Percentiles rank a stretch among this genome's conserved stretches.
phyloP scores from a whole-genome alignment of 2,113 vertebrate genomes.

The Acinonyx jubatus region DNA sequence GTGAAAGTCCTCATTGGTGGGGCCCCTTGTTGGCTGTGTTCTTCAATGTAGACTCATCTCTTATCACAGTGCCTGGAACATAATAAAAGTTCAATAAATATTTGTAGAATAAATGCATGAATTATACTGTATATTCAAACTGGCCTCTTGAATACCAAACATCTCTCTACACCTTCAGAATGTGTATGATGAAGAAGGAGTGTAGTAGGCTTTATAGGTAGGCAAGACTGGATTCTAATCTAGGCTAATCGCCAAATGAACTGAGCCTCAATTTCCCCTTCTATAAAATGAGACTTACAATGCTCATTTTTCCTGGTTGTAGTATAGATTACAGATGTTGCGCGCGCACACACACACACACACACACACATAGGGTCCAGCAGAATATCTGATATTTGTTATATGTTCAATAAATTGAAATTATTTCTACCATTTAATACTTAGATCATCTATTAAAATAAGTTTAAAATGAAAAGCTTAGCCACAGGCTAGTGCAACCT shows the following conservation, averaged over 20 bases:
- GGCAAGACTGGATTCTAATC: not conserved
- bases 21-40: not conserved
- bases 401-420: not conserved
- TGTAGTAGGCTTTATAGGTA: not conserved
- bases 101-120: not conserved
- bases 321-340: not conserved
- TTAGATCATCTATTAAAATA: not conserved
- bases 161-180: not conserved
- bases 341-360: accelerated
- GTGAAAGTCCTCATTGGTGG: not conserved
- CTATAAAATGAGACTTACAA: not conserved
- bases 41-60: not conserved
- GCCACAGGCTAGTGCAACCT: not conserved
- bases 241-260: not conserved
- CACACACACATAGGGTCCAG: not conserved
- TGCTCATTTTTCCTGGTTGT: not conserved
- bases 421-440: not conserved
- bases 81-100: not conserved
- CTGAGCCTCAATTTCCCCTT: not conserved
- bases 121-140: not conserved
- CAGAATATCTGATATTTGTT: not conserved
- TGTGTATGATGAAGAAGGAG: not conserved
- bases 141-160: not conserved
- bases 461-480: slow-evolving; percentile 28
- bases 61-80: not conserved